Evolutionary conservation across 2,797 vertebrate genomes (phyloP), one percentile per base, ranked within the genome.

Genomic region (Oreochromis mossambicus): DNA sequence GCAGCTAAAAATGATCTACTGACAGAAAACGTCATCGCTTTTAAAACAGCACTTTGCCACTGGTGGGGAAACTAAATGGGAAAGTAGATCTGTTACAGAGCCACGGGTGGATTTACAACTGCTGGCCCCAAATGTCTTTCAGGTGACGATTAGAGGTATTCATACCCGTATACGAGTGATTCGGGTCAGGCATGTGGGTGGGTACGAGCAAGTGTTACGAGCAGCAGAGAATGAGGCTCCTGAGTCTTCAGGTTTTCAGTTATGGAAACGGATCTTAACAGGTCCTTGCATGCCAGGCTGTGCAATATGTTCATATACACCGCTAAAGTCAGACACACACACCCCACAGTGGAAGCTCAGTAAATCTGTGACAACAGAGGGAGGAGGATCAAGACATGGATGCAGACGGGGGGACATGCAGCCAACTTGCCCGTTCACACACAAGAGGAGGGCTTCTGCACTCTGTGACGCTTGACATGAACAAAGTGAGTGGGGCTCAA

Each of bases 221-320:
- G 76, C 77, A 73, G 73, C 13, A 76, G 77, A 12, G 52, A 80
- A 70, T 73, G 36, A 68, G 82, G 83, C 29, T 58, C 56, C 56
- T 79, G 52, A 94, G 88, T 89, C 90, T 92, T 93, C 54, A 90
- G 90, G 90, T 92, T 86, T 83, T 95, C 88, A 88, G 93, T 92
- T 93, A 94, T 81, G 70, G 91, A 93, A 73, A 78, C 92, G 84
- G 91, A 94, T 91, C 87, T 82, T 54, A 91, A 93, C 95, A 95
- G 88, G 96, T 79, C 92, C 86, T 41, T 80, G 87, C 96, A 94
- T 81, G 96, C 87, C 81, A 36, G 86, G 58, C 11, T 86, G 83
- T 83, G 88, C 79, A 86, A 80, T 63, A 68, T 82, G 82, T 92
- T 85, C 83, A 81, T 79, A 92, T 83, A 80, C 75, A 83, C 81